Percentiles rank a stretch among this genome's conserved stretches.
Conservation (phyloP, 2,113 vertebrate genomes). For the Hippocampus guttulatus region DNA sequence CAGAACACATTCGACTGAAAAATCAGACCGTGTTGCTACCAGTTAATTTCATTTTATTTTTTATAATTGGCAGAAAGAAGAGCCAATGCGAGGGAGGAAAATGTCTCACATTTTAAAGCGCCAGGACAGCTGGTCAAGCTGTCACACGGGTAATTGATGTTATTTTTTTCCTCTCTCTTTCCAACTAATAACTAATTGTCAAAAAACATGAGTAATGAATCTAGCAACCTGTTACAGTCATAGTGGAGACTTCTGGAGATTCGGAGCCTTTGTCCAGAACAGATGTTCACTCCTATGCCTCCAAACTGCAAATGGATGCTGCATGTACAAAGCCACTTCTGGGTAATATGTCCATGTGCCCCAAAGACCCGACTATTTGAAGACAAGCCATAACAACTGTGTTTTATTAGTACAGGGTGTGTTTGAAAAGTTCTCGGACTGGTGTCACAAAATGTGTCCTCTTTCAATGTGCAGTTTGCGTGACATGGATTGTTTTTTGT, state of each 20-base stretch:
- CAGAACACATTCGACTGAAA: not conserved
- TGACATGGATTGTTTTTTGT: conserved; percentile 16
- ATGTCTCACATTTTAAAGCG: conserved; percentile 50
- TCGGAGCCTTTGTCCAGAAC: not conserved
- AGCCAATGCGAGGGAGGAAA: conserved; percentile 42
- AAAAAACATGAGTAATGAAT: not conserved
- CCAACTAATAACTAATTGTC: not conserved
- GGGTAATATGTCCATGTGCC: not conserved
- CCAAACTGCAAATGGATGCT: not conserved
- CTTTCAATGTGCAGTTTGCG: not conserved
- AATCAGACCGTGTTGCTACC: not conserved
- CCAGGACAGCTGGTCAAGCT: conserved; percentile 72
- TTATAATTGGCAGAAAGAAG: conserved; percentile 53
- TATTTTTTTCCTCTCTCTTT: not conserved
- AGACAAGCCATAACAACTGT: not conserved
- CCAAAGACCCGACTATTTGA: not conserved
- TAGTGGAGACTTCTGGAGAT: not conserved
- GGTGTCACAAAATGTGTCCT: not conserved
- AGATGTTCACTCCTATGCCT: not conserved
- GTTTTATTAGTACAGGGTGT: too few species aligned
- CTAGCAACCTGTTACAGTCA: not conserved
- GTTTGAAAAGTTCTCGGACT: not conserved
- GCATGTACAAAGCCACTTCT: not conserved
- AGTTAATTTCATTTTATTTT: not conserved
- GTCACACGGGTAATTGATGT: conserved; percentile 47